Evolutionary conservation across 30 jellyfish, hydroid and myxozoan genomes (phyloP).

Genomic region (Chironex yamaguchii): DNA sequence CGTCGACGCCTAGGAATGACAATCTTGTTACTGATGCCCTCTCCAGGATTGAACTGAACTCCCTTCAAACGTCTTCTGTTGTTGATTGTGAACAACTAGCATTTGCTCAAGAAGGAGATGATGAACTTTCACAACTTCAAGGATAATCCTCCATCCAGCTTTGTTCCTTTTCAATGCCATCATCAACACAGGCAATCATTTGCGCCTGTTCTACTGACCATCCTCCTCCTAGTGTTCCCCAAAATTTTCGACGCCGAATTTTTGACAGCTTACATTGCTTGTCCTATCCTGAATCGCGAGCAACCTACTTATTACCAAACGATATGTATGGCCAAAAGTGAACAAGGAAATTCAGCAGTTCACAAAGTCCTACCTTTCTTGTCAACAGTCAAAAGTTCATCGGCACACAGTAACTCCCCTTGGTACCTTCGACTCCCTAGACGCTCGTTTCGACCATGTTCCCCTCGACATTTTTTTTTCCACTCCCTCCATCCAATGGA

Average conservation of each 20-base stretch:
- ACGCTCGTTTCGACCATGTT: too few relatives aligned
- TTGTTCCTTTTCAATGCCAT: not conserved
- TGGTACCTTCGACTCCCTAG: too few relatives aligned
- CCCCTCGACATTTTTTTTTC: too few relatives aligned
- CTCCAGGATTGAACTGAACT: too few relatives aligned
- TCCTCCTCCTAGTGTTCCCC: not conserved
- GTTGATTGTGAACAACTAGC: not conserved
- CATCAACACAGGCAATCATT: not conserved
- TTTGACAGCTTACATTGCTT: constrained; percentile 1
- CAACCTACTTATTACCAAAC: constrained; percentile 15
- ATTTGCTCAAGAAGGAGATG: not conserved
- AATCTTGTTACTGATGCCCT: too few relatives aligned
- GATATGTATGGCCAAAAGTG: constrained; percentile 38
- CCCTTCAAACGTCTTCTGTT: too few relatives aligned
- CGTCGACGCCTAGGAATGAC: too few relatives aligned
- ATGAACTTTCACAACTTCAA: not conserved
- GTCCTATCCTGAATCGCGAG: constrained; percentile 19
- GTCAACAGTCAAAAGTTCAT: constrained; percentile 16
- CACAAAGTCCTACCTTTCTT: constrained; percentile 17
- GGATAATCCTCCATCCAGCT: not conserved
- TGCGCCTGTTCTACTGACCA: not conserved
- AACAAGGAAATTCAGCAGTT: constrained; percentile 28
- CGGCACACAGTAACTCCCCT: constrained; percentile 35
- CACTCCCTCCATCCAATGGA: too few relatives aligned
- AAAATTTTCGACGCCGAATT: not conserved